Evolutionary conservation across 2,888 invertebrate genomes (phyloP).

Genomic region (Callyntrura sp.): DNA sequence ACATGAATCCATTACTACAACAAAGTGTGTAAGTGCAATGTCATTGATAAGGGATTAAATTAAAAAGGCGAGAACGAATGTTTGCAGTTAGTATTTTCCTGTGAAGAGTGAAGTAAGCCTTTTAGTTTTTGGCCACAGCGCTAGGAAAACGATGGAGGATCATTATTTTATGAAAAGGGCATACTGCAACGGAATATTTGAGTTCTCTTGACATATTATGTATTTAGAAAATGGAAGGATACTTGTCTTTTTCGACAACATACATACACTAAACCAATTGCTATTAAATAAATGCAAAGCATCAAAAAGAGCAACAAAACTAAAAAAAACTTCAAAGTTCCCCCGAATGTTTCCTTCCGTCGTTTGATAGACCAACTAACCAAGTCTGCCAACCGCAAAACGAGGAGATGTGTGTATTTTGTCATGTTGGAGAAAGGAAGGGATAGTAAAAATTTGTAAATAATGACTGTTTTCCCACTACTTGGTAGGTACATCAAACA

Average conservation of each 20-base stretch:
- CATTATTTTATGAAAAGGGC: neutral
- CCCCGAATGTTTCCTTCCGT: no score
- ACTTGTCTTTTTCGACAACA: neutral
- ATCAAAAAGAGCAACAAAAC: slow-evolving; percentile 8
- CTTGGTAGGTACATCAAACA: slow-evolving; percentile 22
- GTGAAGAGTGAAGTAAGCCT: neutral
- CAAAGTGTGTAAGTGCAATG: neutral
- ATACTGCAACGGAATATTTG: neutral
- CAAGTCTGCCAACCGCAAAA: slow-evolving; percentile 57
- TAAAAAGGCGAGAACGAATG: neutral
- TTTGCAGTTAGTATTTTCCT: neutral
- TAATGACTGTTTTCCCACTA: slow-evolving; percentile 67
- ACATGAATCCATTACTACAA: neutral
- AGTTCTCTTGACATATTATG: slow-evolving; percentile 10
- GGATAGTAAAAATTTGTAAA: slow-evolving; percentile 38
- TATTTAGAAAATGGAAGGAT: neutral
- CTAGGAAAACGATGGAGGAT: neutral
- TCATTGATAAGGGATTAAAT: neutral
- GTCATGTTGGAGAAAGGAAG: slow-evolving; percentile 12
- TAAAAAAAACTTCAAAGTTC: neutral
- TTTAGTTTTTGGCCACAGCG: neutral
- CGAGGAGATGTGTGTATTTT: slow-evolving; percentile 20
- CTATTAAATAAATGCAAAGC: neutral
- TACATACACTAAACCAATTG: neutral
- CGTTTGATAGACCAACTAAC: no score